A percentile compares a stretch with the other conserved stretches of the same genome.
Conservation (phyloP, 2,113 vertebrate genomes). For the Sinocyclocheilus grahami region DNA sequence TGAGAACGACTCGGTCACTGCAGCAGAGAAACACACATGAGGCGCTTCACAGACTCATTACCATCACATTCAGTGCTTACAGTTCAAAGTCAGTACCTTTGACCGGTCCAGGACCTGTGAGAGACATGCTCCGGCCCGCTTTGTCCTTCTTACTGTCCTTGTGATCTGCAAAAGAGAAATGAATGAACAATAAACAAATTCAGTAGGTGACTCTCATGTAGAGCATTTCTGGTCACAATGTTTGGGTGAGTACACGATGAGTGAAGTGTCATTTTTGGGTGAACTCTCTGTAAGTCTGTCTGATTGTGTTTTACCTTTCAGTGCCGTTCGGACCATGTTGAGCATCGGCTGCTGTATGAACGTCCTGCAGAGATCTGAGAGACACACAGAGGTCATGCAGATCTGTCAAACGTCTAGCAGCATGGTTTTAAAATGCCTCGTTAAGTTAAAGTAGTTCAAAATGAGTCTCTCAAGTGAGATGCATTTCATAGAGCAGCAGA, state of each 20-base stretch:
- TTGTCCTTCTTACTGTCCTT: constrained; percentile 86
- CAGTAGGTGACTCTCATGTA: no score
- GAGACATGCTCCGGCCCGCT: constrained; percentile 75
- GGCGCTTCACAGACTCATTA: not conserved
- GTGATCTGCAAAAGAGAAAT: constrained; percentile 74
- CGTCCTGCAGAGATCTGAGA: constrained; percentile 29
- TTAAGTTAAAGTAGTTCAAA: not conserved
- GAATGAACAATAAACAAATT: no score
- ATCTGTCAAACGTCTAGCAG: no score
- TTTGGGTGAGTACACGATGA: not conserved
- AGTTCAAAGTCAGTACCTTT: constrained; percentile 71
- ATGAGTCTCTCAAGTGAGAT: not conserved
- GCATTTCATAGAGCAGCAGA: not conserved
- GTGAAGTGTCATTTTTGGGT: not conserved
- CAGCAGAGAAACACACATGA: constrained; percentile 31
- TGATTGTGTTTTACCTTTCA: constrained; percentile 68
- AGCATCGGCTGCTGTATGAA: constrained; percentile 17
- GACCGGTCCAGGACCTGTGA: constrained; percentile 69
- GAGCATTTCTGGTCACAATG: no score
- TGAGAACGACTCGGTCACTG: constrained; percentile 81
- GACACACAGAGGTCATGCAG: not conserved
- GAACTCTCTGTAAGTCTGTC: no score
- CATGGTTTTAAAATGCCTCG: no score
- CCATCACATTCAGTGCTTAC: not conserved
- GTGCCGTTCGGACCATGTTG: constrained; percentile 75